These are phyloP conservation scores for Oreohelix idahoensis DNA, from an alignment of 1,140 invertebrate genomes.

Conservation along the genomic window DNA sequence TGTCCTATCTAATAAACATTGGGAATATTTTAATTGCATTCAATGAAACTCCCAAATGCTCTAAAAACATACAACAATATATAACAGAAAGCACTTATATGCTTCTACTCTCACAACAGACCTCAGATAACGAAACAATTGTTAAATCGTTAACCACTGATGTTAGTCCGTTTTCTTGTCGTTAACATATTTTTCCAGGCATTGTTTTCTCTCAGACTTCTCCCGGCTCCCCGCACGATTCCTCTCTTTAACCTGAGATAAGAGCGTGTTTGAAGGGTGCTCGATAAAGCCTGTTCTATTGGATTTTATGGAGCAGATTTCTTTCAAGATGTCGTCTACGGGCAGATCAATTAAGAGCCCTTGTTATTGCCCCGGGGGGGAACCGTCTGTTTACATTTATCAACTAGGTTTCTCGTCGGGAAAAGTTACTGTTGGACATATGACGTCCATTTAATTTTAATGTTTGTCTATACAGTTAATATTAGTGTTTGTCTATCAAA, in stretches of 20 bases:
- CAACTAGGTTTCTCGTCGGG: background rate
- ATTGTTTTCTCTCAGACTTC: background rate
- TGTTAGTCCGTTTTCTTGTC: background rate
- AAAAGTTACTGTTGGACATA: background rate
- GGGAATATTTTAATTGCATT: background rate
- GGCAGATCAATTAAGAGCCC: background rate
- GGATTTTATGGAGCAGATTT: background rate
- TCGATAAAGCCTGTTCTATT: too few species aligned
- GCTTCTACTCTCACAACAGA: background rate
- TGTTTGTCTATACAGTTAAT: background rate
- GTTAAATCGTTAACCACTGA: slow-evolving; percentile 2
- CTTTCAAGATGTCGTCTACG: background rate
- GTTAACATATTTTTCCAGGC: background rate
- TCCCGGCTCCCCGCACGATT: background rate
- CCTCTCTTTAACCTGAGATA: background rate
- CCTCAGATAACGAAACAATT: background rate
- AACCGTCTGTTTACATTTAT: background rate
- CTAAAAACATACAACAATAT: background rate
- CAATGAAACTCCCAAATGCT: background rate
- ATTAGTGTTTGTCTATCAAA: background rate
- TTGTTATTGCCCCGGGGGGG: background rate
- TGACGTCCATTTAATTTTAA: background rate
- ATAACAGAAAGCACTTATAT: background rate
- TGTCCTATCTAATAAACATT: background rate
- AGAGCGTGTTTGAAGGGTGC: background rate